Evolutionary conservation across 2,888 invertebrate species (phyloP).

Genomic region (Calliopum simillimum): DNA sequence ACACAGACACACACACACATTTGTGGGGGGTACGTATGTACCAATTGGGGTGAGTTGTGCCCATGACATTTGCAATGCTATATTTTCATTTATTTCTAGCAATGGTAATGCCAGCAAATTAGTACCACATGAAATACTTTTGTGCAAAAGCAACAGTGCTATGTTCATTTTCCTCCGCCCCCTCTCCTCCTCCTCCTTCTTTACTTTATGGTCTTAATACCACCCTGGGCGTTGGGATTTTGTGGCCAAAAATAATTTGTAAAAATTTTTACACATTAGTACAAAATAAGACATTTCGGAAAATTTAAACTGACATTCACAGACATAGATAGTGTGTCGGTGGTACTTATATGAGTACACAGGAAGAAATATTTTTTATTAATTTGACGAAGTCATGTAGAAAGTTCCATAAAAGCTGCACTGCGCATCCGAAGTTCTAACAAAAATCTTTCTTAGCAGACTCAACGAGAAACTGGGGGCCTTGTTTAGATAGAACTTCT

Average conservation of each 20-base stretch:
- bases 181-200: conserved; percentile 1
- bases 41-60: background rate
- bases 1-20: conserved; percentile 20
- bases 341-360: too few species aligned
- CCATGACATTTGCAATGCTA: conserved; percentile 26
- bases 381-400: too few species aligned
- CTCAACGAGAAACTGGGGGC: too few species aligned
- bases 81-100: conserved; percentile 33
- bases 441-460: too few species aligned
- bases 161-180: conserved; percentile 6
- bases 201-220: conserved; percentile 19
- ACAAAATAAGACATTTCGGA: conserved; percentile 20
- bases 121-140: conserved; percentile 21
- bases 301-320: background rate
- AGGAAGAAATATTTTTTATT: too few species aligned
- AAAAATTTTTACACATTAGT: conserved; percentile 34
- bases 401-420: too few species aligned
- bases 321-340: too few species aligned
- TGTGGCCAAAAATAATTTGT: conserved; percentile 39
- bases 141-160: background rate
- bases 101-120: conserved; percentile 16
- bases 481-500: too few species aligned
- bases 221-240: conserved; percentile 27
- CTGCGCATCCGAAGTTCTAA: too few species aligned
- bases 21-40: conserved; percentile 1